Base-by-base conservation (phyloP, 2,797 vertebrate genomes). In the Phataginus tricuspis region DNA sequence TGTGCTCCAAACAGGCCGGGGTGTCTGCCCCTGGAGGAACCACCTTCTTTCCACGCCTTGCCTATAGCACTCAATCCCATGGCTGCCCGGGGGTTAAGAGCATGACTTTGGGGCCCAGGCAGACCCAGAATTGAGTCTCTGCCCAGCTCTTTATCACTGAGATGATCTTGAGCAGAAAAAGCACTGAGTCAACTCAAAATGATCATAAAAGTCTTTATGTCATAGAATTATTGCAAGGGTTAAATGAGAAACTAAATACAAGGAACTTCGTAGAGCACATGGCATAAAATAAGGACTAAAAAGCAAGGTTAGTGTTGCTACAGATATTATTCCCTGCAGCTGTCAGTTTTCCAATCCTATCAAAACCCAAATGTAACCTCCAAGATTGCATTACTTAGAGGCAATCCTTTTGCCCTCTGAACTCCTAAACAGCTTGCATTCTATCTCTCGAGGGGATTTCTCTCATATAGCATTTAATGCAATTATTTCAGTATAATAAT, bases 11-110 rank as follows among this genome's bases (percentile, higher is more conserved):
- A 27, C 0, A 75, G n/a, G 7, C 31, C 25, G 69, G 18, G 25
- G 2, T 11, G 1, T 71, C 75, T 55, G 19, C 21, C 61, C 14
- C 1, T 0, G 19, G 3, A 2, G 0, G 31, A 27, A 1, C 2
- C 4, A 0, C 15, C 53, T 51, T 45, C 25, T 12, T 0, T 0
- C 8, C 0, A 1, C 4, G 0, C 16, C 34, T 23, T 11, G 0
- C 6, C 21, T 34, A 2, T 9, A 19, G 1, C 5, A 51, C 15
- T 27, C 31, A 7, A 4, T 15, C 10, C 16, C 0, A 0, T 0
- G 25, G 18, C 27, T 13, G 1, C 21, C 57, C 16, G 27, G 4
- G n/a, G 16, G 19, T 27, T 53, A 29, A 37, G 37, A 72, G n/a
- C 37, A n/a, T n/a, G 31, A 15, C 23, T n/a, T 39, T n/a, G 0